Base-by-base conservation (phyloP, 2,797 vertebrate species). In the Acrossocheilus fasciatus region DNA sequence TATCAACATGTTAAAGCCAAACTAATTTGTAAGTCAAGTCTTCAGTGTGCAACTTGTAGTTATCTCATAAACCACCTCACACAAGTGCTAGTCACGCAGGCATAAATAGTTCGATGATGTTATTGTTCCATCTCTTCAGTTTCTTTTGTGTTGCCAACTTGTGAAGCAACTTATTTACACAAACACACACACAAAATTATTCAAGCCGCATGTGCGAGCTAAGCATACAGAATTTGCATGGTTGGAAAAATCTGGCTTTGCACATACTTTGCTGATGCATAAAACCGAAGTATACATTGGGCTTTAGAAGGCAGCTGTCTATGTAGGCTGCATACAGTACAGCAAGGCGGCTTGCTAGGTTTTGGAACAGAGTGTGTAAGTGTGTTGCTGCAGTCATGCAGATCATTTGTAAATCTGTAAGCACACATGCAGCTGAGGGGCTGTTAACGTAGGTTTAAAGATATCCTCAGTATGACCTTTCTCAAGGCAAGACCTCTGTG, bases 331-430 rank as follows among this genome's bases (percentile, higher is more conserved):
- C n/a, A 73, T 68, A 18, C 5, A 26, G 20, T 7, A 47, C 41
- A 81, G 10, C 62, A 68, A 26, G 9, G 23, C 6, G 23, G 15
- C 70, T 75, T 0, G 3, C 26, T 66, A 52, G 20, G 17, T 84
- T 64, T 84, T 66, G 6, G 18, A 64, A 41, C 41, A 12, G 12
- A 68, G 43, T 6, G 2, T 6, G 47, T 59, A n/a, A 77, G 62
- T 69, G 62, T 57, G 39, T 30, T 79, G 43, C 83, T 66, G 50
- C 68, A 57, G 50, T 79, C 50, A 59, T 36, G 41, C 76, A 80
- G 36, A 80, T 85, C 20, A 80, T 86, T 64, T 64, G 23, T 57
- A 86, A 64, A 47, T 64, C 69, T 81, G 6, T 81, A 68, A n/a
- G 52, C 54, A 39, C 59, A 83, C 0, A 12, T 30, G 18, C 36